Base-by-base conservation (phyloP, 2,888 invertebrate genomes). In the Drosophila koepferae region DNA sequence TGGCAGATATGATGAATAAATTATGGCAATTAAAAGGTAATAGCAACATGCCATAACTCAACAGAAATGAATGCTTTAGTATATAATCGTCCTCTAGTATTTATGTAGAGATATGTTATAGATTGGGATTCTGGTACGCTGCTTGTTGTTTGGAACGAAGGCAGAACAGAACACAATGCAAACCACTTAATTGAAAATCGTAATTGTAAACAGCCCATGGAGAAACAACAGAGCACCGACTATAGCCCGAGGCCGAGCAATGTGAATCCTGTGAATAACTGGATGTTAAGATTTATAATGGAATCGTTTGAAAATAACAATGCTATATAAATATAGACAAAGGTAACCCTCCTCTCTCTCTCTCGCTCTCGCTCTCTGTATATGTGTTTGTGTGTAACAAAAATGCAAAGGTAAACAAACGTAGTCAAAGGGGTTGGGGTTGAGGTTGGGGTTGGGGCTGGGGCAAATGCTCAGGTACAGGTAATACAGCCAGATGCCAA, bases 221-320 rank as follows among this genome's bases (percentile, higher is more conserved):
- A 82, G 66, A 77, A 72, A 64, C 63, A 67, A 78, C 73, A 73
- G 61, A 68, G 56, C 68, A 69, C 48, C 70, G 61, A 16, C 16
- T 2, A 14, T 9, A 4, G 48, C 28, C 48, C 28, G 63, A 63
- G 63, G 0, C 28, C 38, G 41, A 55, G 54, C 67, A 67, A 63
- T 60, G 53, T 61, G 79, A 74, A 78, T 88, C 85, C 89, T 89
- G 76, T 74, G 51, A 73, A 73, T 77, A 67, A 81, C 84, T 81
- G 77, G 78, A 83, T 79, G 68, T 48, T 23, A 72, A 83, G 89
- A 85, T 85, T 89, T 86, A 86, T 86, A 61, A 73, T 53, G 49
- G 63, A 48, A 66, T 61, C 23, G 60, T 48, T 61, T 46, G 48
- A 49, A 68, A 38, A 63, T 31, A 64, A 31, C 49, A 60, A 43